Evolutionary conservation across 2,113 vertebrate genomes (phyloP).

Genomic region (Camarhynchus parvulus): DNA sequence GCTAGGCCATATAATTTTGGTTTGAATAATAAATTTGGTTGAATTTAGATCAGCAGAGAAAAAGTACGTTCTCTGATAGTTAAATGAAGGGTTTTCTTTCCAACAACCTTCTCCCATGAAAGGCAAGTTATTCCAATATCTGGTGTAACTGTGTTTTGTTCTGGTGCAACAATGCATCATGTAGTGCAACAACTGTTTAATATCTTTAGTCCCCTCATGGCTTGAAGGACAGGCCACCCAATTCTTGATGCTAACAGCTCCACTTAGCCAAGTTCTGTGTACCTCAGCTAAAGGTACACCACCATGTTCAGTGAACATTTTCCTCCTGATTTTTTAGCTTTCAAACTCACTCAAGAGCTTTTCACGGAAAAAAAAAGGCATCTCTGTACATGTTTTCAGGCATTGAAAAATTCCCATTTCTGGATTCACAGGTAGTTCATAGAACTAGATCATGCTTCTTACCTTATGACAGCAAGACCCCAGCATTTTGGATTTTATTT

Average conservation of each 20-base stretch:
- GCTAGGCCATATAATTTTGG: neutral
- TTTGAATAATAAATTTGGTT: neutral
- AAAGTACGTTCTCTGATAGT: neutral
- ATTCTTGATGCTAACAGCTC: rapidly evolving
- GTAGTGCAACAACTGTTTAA: neutral
- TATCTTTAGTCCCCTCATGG: neutral
- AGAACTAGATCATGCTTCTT: neutral
- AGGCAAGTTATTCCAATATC: neutral
- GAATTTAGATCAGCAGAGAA: neutral
- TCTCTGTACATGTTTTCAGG: neutral
- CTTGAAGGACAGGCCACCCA: neutral
- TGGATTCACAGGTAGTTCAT: neutral
- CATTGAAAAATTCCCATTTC: neutral
- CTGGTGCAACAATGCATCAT: neutral
- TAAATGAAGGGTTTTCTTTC: neutral
- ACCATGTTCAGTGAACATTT: neutral
- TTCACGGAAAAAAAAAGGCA: neutral
- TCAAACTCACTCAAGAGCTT: neutral
- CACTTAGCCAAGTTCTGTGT: neutral
- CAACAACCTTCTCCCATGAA: neutral
- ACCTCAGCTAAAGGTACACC: neutral
- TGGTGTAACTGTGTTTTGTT: neutral
- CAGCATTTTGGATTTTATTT: neutral
- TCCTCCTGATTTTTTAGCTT: neutral
- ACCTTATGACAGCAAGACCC: neutral